Percentiles rank a stretch among this genome's conserved stretches.
Evolutionary conservation across 2,888 invertebrate species (phyloP).

Genomic region (Sabellastarte sp.): DNA sequence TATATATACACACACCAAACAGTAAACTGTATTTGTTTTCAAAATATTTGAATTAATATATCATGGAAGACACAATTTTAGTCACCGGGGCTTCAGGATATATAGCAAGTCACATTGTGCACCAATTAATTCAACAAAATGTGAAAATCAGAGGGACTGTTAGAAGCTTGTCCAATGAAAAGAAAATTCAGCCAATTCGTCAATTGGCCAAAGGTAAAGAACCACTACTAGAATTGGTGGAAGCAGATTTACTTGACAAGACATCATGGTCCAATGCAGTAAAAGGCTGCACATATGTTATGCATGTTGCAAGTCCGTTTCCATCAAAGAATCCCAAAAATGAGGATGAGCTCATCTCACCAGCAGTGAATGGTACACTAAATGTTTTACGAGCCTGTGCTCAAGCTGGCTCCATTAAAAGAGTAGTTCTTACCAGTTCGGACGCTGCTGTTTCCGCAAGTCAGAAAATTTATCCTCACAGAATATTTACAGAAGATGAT

Average conservation of each 20-base stretch:
- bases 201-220: neutral
- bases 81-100: constrained; percentile 3
- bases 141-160: neutral
- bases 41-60: too few relatives aligned
- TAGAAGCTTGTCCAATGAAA: neutral
- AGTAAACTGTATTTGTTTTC: too few relatives aligned
- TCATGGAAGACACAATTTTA: neutral
- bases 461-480: neutral
- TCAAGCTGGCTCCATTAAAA: constrained; percentile 58
- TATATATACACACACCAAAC: too few relatives aligned
- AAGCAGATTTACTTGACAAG: neutral
- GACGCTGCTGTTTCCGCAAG: constrained; percentile 55
- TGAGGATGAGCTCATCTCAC: constrained; percentile 58
- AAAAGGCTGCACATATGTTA: constrained; percentile 59
- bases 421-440: constrained; percentile 63
- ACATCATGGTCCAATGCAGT: constrained; percentile 41
- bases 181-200: neutral
- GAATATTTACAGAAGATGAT: constrained; percentile 2
- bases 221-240: neutral
- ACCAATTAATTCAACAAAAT: neutral
- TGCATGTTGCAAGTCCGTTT: constrained; percentile 61
- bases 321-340: constrained; percentile 51
- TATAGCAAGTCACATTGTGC: neutral
- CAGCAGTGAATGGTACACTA: constrained; percentile 62
- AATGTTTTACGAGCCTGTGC: constrained; percentile 61